Base-by-base conservation (phyloP, 1,140 invertebrate genomes). In the Diuraphis noxia region DNA sequence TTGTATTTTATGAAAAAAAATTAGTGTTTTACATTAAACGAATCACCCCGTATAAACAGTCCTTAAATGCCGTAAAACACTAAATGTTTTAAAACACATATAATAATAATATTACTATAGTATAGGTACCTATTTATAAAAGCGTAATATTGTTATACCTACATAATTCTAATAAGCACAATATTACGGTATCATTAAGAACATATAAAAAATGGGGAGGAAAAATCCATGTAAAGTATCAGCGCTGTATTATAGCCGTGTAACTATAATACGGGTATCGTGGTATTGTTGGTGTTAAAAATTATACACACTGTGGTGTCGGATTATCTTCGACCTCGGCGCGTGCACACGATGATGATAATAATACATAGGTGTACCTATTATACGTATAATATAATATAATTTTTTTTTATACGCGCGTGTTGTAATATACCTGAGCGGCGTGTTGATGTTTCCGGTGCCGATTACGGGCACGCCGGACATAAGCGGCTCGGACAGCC, bases 401-500 rank as follows among this genome's bases (percentile, higher is more conserved):
- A 0, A 46, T 10, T 72, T 17, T n/a, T 10, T 72, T 17, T n/a
- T 72, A 72, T 72, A 72, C 30, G 56, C 56, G 56, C 56, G 56
- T 72, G 56, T 72, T 72, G 56, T 72, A 72, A n/a, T 63, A 40
- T 91, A 91, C 89, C 89, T 91, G 89, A 91, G 89, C 43, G 89
- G 89, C 25, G 89, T 91, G 89, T 91, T 91, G 89, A 91, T 36
- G 89, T 91, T 91, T 23, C 89, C 89, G 72, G 72, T 82, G 63
- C 89, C 89, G 63, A 91, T 91, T 36, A 81, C 89, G 41, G 89
- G 77, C 89, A 91, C 89, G 89, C 89, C 89, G 63, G 63, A 79
- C 89, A 91, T 91, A 49, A 91, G 89, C 89, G 89, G 89, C 34
- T 91, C 89, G 89, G 89, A 91, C 77, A 91, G 89, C 89, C 89